Conservation (phyloP, 2,797 vertebrate species). For the Danio aesculapii region DNA sequence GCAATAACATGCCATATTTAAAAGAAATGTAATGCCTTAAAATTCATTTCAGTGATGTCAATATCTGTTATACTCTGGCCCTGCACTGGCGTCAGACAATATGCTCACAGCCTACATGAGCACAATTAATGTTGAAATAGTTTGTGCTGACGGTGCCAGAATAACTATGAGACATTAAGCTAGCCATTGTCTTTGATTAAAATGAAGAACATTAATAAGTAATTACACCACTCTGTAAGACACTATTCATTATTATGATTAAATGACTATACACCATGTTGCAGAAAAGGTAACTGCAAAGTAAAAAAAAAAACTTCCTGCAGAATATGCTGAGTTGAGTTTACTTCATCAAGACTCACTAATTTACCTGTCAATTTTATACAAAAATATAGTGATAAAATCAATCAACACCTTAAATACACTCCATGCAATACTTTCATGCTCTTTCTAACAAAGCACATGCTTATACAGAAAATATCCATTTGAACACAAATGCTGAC, state of each 20-base stretch:
- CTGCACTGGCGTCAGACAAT: neutral
- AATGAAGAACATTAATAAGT: constrained; percentile 21
- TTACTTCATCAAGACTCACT: neutral
- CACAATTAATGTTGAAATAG: neutral
- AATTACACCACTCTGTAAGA: neutral
- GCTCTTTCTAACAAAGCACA: constrained; percentile 28
- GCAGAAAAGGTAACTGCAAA: neutral
- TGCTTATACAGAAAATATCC: constrained; percentile 19
- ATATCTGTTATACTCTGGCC: neutral
- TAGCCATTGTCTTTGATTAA: constrained; percentile 26
- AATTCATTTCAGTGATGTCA: neutral
- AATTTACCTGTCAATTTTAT: neutral
- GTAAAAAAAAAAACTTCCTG: neutral
- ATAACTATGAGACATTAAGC: constrained; percentile 12
- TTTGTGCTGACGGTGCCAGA: neutral
- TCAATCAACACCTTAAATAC: neutral
- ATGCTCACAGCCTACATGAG: neutral
- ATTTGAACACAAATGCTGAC: constrained; percentile 47
- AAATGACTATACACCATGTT: neutral
- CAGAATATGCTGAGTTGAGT: neutral
- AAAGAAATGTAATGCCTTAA: neutral
- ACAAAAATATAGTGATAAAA: neutral
- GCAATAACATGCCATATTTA: neutral
- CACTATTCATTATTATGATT: neutral
- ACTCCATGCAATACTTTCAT: constrained; percentile 13